Evolutionary conservation across 2,113 vertebrate species (phyloP), one percentile per base, ranked within the genome.

Genomic region (Burhinus bistriatus): DNA sequence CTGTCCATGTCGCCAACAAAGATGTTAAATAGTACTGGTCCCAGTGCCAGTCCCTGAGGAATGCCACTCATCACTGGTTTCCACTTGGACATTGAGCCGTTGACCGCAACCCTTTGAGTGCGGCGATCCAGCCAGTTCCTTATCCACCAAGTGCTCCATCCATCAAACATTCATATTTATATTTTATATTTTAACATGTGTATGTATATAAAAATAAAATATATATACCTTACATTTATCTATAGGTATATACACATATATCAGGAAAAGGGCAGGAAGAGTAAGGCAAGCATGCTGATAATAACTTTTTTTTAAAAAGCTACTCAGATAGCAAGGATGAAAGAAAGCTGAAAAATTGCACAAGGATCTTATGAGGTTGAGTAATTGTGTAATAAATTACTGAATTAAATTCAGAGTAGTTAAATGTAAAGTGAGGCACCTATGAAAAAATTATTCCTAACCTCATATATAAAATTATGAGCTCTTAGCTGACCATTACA

Each of bases 401-500:
- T 58, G 30, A 72, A 83, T 73, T 94, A 83, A 83, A 77, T 42
- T 58, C 34, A 57, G 27, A 52, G 26, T 40, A 57, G 76, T 94
- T 95, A 83, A 91, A 80, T 86, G 12, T 61, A 72, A 92, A 87
- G 58, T 61, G 58, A 95, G 32, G 19, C 61, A 66, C 12, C 70
- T 90, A 27, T 70, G 57, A 94, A 95, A 90, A 94, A 77, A 54
- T 34, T 81, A 91, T 70, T 83, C 44, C 44, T 87, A 89, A 81
- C 51, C 44, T 87, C 69, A 40, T 34, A 52, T 83, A 73, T 72
- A 81, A 93, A 86, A 81, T 58, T 9, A 73, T 81, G 76, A 89
- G 30, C 61, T 93, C 51, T 87, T 93, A 97, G 83, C 72, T 93
- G 92, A 78, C 90, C 81, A 12, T 92, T 95, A 52, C 32, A 72